A percentile compares a stretch with the other conserved stretches of the same genome.
Evolutionary conservation across 2,113 vertebrate species (phyloP).

Genomic region (Chroicocephalus ridibundus): DNA sequence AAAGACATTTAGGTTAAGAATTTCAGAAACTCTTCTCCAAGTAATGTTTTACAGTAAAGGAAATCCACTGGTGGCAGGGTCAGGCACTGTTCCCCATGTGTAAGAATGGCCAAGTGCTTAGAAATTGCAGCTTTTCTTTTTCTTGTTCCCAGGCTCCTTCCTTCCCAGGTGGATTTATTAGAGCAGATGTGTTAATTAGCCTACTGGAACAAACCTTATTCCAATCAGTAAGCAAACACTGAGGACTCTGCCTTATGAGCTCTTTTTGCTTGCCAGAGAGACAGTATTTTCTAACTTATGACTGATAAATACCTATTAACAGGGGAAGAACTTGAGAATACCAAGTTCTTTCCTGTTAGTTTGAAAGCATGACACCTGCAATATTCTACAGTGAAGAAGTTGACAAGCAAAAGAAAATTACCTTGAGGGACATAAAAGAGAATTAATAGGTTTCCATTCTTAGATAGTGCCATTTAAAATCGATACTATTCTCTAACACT

Average conservation of each 20-base stretch:
- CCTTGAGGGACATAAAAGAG: not conserved
- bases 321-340: not conserved
- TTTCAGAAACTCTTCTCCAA: not conserved
- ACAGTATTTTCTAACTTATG: not conserved
- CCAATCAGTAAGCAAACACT: not conserved
- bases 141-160: not conserved
- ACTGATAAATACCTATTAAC: conserved; percentile 10
- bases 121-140: not conserved
- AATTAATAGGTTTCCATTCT: not conserved
- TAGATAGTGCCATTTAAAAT: not conserved
- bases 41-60: not conserved
- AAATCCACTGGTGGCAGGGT: not conserved
- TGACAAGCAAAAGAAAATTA: not conserved
- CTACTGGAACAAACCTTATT: not conserved
- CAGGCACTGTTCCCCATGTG: not conserved
- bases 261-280: not conserved
- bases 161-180: not conserved
- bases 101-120: not conserved
- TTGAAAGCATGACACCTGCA: not conserved
- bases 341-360: not conserved
- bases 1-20: not conserved
- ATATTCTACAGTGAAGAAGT: not conserved
- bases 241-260: not conserved
- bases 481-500: not conserved
- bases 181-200: not conserved